A percentile compares a stretch with the other conserved stretches of the same genome.
These are phyloP conservation scores for Heterotis niloticus DNA, from an alignment of 2,113 vertebrate genomes.

Conservation along the genomic window DNA sequence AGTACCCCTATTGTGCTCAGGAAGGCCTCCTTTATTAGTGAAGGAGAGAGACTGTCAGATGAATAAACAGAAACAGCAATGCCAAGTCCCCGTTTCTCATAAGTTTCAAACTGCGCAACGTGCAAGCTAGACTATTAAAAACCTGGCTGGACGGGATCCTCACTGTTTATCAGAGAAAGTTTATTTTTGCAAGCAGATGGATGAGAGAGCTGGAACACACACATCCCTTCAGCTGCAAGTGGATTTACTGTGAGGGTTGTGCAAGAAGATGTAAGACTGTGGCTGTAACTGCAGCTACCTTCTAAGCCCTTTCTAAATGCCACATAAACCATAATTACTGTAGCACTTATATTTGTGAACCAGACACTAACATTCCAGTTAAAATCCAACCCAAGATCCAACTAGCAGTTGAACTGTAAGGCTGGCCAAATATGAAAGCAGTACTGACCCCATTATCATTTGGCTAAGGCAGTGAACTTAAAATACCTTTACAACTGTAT, in stretches of 20 bases:
- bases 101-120: neutral
- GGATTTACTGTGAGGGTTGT: conserved; percentile 24
- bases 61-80: neutral
- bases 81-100: neutral
- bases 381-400: conserved; percentile 42
- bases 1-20: too few species aligned
- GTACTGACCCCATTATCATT: conserved; percentile 44
- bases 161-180: conserved; percentile 19
- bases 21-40: too few species aligned
- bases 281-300: conserved; percentile 19
- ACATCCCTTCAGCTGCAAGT: conserved; percentile 19
- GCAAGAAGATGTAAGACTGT: conserved; percentile 30
- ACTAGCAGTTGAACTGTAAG: conserved; percentile 52
- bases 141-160: neutral
- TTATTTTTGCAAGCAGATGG: conserved; percentile 38
- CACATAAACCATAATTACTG: conserved; percentile 41
- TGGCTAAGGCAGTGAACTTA: conserved; percentile 32
- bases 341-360: conserved; percentile 28
- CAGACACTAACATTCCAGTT: conserved; percentile 39
- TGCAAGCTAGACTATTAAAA: neutral
- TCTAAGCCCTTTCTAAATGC: conserved; percentile 20
- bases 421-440: conserved; percentile 44
- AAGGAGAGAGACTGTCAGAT: too few species aligned
- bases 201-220: conserved; percentile 17
- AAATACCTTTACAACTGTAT: conserved; percentile 35